Percentiles rank a stretch among this genome's conserved stretches.
Conservation (phyloP, 2,113 vertebrate species). For the Speoplatyrhinus poulsoni region DNA sequence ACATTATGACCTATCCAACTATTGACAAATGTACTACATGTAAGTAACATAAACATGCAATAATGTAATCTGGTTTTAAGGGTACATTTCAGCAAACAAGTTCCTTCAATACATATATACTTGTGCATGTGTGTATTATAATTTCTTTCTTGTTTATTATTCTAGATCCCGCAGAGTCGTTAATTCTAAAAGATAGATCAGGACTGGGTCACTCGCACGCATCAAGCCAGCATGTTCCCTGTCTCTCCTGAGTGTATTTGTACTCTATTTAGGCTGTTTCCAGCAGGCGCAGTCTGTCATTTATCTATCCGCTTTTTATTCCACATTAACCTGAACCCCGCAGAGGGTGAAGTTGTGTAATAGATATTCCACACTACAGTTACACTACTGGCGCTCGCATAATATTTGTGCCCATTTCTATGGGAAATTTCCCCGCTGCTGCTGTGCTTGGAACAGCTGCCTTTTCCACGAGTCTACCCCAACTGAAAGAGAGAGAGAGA, state of each 20-base stretch:
- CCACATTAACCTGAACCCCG: constrained; percentile 52
- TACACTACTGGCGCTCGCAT: constrained; percentile 54
- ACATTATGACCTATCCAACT: no score
- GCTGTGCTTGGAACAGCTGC: constrained; percentile 49
- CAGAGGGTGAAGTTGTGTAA: constrained; percentile 60
- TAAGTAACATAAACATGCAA: no score
- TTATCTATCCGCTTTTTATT: constrained; percentile 58
- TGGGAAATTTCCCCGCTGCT: constrained; percentile 58
- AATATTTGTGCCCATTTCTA: constrained; percentile 60
- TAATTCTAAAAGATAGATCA: not conserved
- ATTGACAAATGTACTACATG: no score
- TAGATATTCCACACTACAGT: constrained; percentile 67
- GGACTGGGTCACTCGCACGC: not conserved
- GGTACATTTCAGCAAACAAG: not conserved
- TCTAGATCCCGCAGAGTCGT: not conserved
- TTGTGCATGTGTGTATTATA: not conserved
- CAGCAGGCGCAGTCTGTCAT: constrained; percentile 36
- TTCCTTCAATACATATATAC: not conserved
- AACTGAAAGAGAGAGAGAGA: constrained; percentile 37
- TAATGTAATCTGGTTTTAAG: no score
- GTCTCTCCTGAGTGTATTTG: constrained; percentile 21
- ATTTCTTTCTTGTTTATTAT: no score
- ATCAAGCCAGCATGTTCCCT: constrained; percentile 2
- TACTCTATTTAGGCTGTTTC: constrained; percentile 52
- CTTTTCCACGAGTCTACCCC: constrained; percentile 46